phyloP scores from a whole-genome alignment of 2,113 vertebrate genomes.

The Alosa alosa region DNA sequence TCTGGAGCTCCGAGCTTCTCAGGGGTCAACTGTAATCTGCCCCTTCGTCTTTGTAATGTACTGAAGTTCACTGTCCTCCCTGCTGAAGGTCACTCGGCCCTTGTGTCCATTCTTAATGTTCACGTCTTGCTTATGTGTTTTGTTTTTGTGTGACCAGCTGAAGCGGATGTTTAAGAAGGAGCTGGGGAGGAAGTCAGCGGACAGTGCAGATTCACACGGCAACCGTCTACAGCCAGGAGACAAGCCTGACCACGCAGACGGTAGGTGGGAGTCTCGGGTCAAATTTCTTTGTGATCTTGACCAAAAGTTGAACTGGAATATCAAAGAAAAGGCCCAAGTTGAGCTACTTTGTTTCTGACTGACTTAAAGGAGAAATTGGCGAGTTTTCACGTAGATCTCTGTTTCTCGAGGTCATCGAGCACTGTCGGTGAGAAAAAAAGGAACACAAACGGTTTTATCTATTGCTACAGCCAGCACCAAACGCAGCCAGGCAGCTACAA shows the following conservation, averaged over 20 bases:
- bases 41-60: no score
- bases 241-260: slow-evolving; percentile 57
- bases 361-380: no score
- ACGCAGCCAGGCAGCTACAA: no score
- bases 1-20: neutral
- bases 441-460: no score
- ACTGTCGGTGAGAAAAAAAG: no score
- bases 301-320: neutral
- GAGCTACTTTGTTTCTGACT: neutral
- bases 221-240: slow-evolving; percentile 56
- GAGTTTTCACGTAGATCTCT: no score
- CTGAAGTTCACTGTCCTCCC: neutral
- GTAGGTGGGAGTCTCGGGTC: slow-evolving; percentile 7
- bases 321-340: neutral
- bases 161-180: slow-evolving; percentile 92
- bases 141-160: slow-evolving; percentile 61
- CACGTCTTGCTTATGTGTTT: neutral
- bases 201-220: slow-evolving; percentile 74
- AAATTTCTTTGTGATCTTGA: neutral
- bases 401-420: no score
- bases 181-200: slow-evolving; percentile 81
- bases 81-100: neutral
- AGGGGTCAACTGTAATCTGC: no score
- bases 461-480: no score
- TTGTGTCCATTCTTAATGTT: neutral